Conservation (phyloP, 1,140 invertebrate species). For the Drosophila lacteicornis region DNA sequence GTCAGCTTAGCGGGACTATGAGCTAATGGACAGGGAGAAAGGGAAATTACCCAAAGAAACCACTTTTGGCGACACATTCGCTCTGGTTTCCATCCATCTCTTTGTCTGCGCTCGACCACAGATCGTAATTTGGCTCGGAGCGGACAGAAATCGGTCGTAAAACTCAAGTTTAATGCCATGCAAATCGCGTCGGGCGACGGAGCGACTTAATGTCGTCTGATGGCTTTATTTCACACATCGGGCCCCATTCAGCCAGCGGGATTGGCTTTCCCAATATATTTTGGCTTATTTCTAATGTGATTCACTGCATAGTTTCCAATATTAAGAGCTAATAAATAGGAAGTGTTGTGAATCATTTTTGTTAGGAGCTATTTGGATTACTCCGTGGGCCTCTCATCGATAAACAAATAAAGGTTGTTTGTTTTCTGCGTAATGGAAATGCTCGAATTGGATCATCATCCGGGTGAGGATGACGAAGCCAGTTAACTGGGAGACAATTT, state of each 20-base stretch:
- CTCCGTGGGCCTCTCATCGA: slow-evolving; percentile 4
- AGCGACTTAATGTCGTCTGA: slow-evolving; percentile 73
- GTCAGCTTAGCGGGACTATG: background rate
- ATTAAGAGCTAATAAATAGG: slow-evolving; percentile 7
- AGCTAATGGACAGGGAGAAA: slow-evolving; percentile 2
- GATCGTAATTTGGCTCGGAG: slow-evolving; percentile 50
- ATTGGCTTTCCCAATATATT: slow-evolving; percentile 46
- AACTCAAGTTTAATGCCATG: slow-evolving; percentile 73
- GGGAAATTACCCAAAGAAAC: slow-evolving; percentile 6
- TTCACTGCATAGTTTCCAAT: slow-evolving; percentile 6
- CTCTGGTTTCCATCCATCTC: slow-evolving; percentile 44
- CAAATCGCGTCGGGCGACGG: slow-evolving; percentile 71
- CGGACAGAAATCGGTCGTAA: slow-evolving; percentile 76
- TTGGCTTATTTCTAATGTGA: slow-evolving; percentile 46
- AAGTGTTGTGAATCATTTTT: slow-evolving; percentile 19
- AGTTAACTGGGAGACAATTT: slow-evolving; percentile 15
- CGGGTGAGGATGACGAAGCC: slow-evolving; percentile 7
- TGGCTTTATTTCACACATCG: slow-evolving; percentile 68
- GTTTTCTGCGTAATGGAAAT: slow-evolving; percentile 5
- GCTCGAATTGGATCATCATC: slow-evolving; percentile 25
- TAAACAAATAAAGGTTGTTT: slow-evolving; percentile 30
- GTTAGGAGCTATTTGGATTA: background rate
- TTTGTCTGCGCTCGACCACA: slow-evolving; percentile 26
- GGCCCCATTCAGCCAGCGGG: slow-evolving; percentile 14
- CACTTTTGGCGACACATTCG: slow-evolving; percentile 21